A percentile compares a stretch with the other conserved stretches of the same genome.
Evolutionary conservation across 2,113 vertebrate species (phyloP).

Genomic region (Ancistrus triradiatus): DNA sequence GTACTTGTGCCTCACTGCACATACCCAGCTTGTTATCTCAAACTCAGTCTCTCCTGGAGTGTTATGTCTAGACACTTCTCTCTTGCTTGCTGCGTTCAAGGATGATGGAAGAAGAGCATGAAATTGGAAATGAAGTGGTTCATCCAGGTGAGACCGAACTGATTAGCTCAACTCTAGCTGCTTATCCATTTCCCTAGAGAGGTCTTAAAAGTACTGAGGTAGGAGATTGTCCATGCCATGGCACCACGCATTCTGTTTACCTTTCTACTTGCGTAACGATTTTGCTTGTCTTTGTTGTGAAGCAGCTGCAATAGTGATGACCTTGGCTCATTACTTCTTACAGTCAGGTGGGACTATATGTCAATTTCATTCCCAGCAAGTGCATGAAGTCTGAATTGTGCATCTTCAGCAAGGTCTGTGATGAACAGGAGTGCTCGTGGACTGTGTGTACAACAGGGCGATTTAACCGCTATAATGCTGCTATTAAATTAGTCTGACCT

Average conservation of each 20-base stretch:
- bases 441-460: no score
- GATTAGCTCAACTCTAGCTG: constrained; percentile 1
- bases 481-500: no score
- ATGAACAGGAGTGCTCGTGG: no score
- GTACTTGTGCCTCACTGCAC: no score
- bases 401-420: no score
- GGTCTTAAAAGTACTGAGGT: not conserved
- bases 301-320: not conserved
- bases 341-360: no score
- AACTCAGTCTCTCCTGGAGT: not conserved
- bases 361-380: no score
- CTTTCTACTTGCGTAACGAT: no score
- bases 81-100: not conserved
- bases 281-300: not conserved
- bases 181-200: not conserved
- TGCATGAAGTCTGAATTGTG: no score
- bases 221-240: not conserved
- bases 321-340: no score
- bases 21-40: not conserved
- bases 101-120: not conserved
- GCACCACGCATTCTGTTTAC: no score
- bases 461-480: no score
- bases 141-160: not conserved
- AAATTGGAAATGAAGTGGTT: constrained; percentile 15
- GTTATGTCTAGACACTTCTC: not conserved